Evolutionary conservation across 2,888 invertebrate genomes (phyloP).

Genomic region (Drosophila neoperkinsi): DNA sequence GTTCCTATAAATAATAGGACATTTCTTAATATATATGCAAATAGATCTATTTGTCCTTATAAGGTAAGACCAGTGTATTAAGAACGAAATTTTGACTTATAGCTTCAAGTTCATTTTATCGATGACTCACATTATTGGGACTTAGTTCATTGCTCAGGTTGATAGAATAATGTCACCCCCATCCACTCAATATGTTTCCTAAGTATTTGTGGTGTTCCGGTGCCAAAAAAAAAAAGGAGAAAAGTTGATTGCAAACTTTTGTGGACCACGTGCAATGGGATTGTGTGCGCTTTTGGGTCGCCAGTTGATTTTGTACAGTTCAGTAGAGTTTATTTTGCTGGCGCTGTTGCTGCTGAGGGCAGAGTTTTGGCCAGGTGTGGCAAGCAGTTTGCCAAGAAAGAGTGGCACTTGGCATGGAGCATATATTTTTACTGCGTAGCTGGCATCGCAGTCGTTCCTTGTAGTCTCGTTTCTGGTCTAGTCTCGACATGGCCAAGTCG

Average conservation of each 20-base stretch:
- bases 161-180: slow-evolving; percentile 25
- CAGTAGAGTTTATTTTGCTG: slow-evolving; percentile 75
- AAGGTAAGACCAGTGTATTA: not conserved
- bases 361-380: slow-evolving; percentile 63
- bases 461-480: slow-evolving; percentile 18
- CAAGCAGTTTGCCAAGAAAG: slow-evolving; percentile 24
- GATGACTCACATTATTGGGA: slow-evolving; percentile 20
- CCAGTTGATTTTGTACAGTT: slow-evolving; percentile 78
- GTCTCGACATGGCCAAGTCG: slow-evolving; percentile 62
- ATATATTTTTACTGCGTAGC: slow-evolving; percentile 73
- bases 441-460: slow-evolving; percentile 48
- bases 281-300: slow-evolving; percentile 36
- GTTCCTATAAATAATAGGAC: not conserved
- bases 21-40: not conserved
- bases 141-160: slow-evolving; percentile 14
- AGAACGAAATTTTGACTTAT: not conserved
- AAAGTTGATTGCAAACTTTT: slow-evolving; percentile 73
- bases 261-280: slow-evolving; percentile 48
- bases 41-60: not conserved
- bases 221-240: slow-evolving; percentile 20
- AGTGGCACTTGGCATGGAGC: slow-evolving; percentile 25
- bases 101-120: slow-evolving; percentile 22
- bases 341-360: slow-evolving; percentile 2
- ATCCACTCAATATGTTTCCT: slow-evolving; percentile 41
- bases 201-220: slow-evolving; percentile 64